phyloP scores from a whole-genome alignment of 1,140 invertebrate genomes.

The Delia radicum region DNA sequence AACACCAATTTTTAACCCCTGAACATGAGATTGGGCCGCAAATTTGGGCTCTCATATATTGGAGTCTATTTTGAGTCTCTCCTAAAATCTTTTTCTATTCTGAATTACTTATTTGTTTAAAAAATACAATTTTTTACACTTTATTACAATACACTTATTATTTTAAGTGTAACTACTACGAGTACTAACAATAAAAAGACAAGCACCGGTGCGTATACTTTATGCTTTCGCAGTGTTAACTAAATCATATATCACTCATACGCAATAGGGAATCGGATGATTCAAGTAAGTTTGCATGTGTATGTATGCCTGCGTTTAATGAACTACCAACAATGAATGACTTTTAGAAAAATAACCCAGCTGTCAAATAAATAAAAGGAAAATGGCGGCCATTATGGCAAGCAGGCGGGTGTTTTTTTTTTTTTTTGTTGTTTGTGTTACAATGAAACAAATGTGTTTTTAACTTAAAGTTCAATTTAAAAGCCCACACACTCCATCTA shows the following conservation, averaged over 20 bases:
- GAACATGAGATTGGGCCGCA: too few species aligned
- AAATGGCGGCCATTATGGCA: slow-evolving; percentile 10
- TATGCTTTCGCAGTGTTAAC: neutral
- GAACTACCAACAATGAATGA: slow-evolving; percentile 3
- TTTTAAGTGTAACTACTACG: too few species aligned
- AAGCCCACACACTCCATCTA: neutral
- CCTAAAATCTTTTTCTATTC: too few species aligned
- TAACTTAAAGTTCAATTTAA: neutral
- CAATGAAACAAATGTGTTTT: neutral
- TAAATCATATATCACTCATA: slow-evolving; percentile 9
- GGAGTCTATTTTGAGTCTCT: too few species aligned
- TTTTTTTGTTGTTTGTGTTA: neutral
- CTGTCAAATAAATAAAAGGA: slow-evolving; percentile 23
- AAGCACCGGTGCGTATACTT: neutral
- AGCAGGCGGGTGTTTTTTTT: neutral
- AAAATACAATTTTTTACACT: too few species aligned
- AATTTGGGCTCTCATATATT: too few species aligned
- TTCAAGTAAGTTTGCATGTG: neutral
- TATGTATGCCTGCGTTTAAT: neutral
- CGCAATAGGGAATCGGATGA: neutral
- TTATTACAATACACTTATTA: too few species aligned
- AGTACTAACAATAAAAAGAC: too few species aligned
- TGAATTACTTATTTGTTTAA: too few species aligned
- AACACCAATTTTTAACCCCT: too few species aligned
- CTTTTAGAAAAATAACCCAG: slow-evolving; percentile 23